Evolutionary conservation across 2,113 vertebrate species (phyloP).

Genomic region (Neomonachus schauinslandi): DNA sequence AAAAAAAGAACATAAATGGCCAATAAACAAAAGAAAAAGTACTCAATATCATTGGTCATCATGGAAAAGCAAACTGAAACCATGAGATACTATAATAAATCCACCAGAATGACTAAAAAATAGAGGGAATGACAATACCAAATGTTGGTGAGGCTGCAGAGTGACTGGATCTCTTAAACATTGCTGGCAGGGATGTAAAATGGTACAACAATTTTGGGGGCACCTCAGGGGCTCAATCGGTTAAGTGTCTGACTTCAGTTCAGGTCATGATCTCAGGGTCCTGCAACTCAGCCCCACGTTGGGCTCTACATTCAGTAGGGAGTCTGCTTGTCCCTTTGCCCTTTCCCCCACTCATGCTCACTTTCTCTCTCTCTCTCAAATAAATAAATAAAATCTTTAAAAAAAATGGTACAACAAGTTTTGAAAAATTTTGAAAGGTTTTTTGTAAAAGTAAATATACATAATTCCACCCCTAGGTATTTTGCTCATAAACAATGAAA

Average conservation of each 20-base stretch:
- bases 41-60: neutral
- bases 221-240: neutral
- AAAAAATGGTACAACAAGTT: neutral
- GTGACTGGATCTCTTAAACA: neutral
- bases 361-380: neutral
- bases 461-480: neutral
- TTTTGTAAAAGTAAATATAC: neutral
- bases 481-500: constrained; percentile 6
- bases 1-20: neutral
- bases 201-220: neutral
- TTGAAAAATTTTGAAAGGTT: neutral
- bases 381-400: neutral
- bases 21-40: neutral
- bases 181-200: neutral
- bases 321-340: neutral
- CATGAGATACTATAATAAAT: neutral
- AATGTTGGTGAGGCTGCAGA: neutral
- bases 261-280: neutral
- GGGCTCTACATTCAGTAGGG: neutral
- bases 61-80: neutral
- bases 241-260: neutral
- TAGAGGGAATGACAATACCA: neutral
- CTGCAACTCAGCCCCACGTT: neutral
- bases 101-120: neutral
- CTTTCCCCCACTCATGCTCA: neutral